Evolutionary conservation across 2,888 invertebrate genomes (phyloP), one percentile per base, ranked within the genome.

Genomic region (Sceliomorpha sp.): DNA sequence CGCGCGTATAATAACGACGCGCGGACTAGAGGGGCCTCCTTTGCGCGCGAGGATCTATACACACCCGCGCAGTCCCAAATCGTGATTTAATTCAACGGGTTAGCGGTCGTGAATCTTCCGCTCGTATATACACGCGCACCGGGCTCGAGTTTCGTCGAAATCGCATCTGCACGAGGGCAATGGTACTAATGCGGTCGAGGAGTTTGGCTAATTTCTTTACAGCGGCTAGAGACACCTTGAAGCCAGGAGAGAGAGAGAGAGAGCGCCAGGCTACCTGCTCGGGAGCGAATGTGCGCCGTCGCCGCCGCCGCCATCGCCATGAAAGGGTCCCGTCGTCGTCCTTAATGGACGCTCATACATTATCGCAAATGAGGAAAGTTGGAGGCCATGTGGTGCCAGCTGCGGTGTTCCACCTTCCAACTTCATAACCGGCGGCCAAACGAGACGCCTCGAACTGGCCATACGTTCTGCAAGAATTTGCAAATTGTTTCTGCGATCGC

Each of bases 311-410:
- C n/a, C n/a, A n/a, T n/a, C n/a, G n/a, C n/a, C n/a, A n/a, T n/a
- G n/a, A n/a, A n/a, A 71, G 73, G 62, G 67, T 58, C 42, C 63
- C 75, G 56, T 64, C 67, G 64, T 66, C 59, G 75, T 77, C 80
- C 84, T 83, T 84, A 85, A 85, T 85, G 84, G 85, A 73, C 70
- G 79, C 78, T 79, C 84, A 84, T 84, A 83, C 80, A 84, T 85
- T 85, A 84, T 82, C 82, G 80, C 82, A 85, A 85, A 85, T 85
- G 84, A 84, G 85, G 79, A 85, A 85, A 85, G 85, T 85, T 85
- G 73, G 74, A 70, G 76, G 78, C 81, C 84, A 84, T 80, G 84
- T 78, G 83, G 84, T 81, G 76, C 77, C 84, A 84, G 82, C 78
- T 84, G 84, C 78, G 58, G 62, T 75, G 73, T 74, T 79, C 78